Evolutionary conservation across 2,113 vertebrate species (phyloP), one percentile per base, ranked within the genome.

Genomic region (Potamarius usumacintae): DNA sequence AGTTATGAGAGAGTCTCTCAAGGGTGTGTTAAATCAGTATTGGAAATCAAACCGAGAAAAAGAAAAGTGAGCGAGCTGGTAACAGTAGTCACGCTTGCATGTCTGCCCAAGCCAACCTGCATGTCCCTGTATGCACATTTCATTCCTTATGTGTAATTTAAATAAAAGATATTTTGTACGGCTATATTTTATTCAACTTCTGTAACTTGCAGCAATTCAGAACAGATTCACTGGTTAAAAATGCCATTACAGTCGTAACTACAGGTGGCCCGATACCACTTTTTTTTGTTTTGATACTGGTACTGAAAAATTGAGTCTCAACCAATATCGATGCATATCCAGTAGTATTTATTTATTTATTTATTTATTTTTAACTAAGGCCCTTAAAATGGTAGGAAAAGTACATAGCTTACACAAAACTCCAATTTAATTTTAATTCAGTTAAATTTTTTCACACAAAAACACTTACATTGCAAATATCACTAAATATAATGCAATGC

Each of bases 41-140:
- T 71, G 82, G 82, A 69, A 53, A 53, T 27, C 58, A 79, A n/a
- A 72, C 18, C 27, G 17, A 57, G 42, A 18, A 48, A 86, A 89
- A 80, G 81, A 86, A 91, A 93, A 92, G 94, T 93, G 90, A 81
- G 8, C 89, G 69, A 80, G 22, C 65, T 76, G 63, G 77, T 48
- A 27, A 14, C 15, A 2, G 22, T 62, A 48, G 67, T 48, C 69
- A 57, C 69, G 57, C 55, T 25, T 86, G 89, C 89, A 90, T 88
- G 87, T 2, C 5, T 83, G 58, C 58, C 0, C 0, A 22, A 74
- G 63, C 42, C 27, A 53, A 34, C 65, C 80, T 88, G 87, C 89
- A 86, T 86, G 80, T n/a, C 17, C 52, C 22, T 50, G 27, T 22
- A 5, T 53, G 63, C 25, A 30, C 50, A 69, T 84, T 18, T 30